A percentile compares a stretch with the other conserved stretches of the same genome.
Conservation (phyloP, 2,888 invertebrate genomes). For the Heterodera filipjevi region DNA sequence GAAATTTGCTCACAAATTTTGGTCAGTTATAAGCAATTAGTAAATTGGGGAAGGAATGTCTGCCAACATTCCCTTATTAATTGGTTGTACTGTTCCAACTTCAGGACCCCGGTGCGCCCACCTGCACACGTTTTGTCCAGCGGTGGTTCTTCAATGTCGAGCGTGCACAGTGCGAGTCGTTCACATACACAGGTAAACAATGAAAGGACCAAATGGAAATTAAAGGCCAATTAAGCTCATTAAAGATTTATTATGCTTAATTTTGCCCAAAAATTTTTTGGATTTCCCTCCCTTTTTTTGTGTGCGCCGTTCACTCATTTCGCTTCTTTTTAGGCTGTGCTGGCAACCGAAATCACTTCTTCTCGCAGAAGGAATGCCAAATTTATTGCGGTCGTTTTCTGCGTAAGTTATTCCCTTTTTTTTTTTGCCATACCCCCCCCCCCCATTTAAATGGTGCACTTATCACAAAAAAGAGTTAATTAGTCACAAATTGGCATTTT, state of each 20-base stretch:
- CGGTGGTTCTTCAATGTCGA: constrained; percentile 63
- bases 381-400: constrained; percentile 64
- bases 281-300: constrained; percentile 36
- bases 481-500: neutral
- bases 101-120: constrained; percentile 61
- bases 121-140: constrained; percentile 57
- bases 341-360: constrained; percentile 65
- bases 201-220: constrained; percentile 48
- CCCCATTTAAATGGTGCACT: neutral
- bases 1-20: constrained; percentile 64
- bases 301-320: neutral
- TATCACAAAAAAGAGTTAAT: neutral
- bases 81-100: constrained; percentile 14
- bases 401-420: constrained; percentile 52
- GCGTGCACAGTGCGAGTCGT: constrained; percentile 58
- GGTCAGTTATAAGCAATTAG: constrained; percentile 28
- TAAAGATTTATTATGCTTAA: no score
- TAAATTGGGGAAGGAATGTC: no score
- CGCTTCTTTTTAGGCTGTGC: constrained; percentile 33
- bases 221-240: no score
- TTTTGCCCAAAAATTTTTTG: constrained; percentile 20
- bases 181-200: constrained; percentile 54
- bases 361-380: constrained; percentile 62
- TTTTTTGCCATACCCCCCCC: neutral
- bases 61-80: constrained; percentile 18